Evolutionary conservation across 2,113 vertebrate genomes (phyloP).

Genomic region (Zonotrichia leucophrys): DNA sequence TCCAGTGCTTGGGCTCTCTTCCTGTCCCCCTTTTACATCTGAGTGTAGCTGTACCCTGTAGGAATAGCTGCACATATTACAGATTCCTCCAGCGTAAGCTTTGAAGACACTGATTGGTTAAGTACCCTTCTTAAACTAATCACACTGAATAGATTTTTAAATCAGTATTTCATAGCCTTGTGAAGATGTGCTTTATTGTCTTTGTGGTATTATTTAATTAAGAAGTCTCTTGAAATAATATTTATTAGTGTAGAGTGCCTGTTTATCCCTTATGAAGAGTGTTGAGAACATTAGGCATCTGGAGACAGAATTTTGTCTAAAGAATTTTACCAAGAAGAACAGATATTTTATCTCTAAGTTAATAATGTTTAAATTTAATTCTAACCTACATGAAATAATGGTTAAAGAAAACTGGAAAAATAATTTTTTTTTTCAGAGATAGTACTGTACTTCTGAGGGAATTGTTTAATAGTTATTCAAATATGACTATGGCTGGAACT

Average conservation of each 20-base stretch:
- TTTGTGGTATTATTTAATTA: constrained; percentile 27
- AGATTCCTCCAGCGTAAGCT: not conserved
- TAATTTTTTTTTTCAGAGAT: not conserved
- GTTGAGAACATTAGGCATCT: not conserved
- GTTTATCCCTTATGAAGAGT: not conserved
- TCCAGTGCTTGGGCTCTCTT: not conserved
- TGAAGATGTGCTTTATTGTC: not conserved
- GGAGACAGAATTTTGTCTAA: constrained; percentile 3
- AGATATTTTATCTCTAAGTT: not conserved
- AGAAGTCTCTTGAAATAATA: constrained; percentile 1
- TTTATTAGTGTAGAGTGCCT: not conserved
- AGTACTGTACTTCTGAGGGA: not conserved
- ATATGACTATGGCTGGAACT: not conserved
- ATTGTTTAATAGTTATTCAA: not conserved
- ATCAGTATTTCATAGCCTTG: not conserved
- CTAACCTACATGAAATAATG: not conserved
- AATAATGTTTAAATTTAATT: not conserved
- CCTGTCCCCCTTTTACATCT: not conserved
- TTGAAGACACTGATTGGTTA: not conserved
- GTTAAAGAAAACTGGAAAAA: not conserved
- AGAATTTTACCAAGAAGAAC: not conserved
- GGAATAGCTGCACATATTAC: not conserved
- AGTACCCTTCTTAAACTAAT: constrained; percentile 30
- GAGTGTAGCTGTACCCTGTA: not conserved
- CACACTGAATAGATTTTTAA: not conserved